Evolutionary conservation across 2,113 vertebrate species (phyloP).

Genomic region (Tachuris rubrigastra): DNA sequence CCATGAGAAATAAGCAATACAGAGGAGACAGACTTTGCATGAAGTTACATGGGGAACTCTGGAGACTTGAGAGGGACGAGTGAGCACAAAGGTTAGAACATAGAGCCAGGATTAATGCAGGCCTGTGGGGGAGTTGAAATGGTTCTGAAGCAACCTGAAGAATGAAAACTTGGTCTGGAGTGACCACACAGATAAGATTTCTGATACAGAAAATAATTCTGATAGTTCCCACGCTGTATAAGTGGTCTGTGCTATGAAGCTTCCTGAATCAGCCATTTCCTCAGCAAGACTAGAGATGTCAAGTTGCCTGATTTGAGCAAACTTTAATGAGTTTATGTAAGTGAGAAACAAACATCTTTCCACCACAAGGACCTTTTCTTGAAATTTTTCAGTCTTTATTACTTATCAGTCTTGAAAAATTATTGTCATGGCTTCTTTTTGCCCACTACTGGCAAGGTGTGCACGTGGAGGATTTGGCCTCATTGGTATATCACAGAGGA

Average conservation of each 20-base stretch:
- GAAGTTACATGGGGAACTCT: not conserved
- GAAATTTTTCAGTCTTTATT: not conserved
- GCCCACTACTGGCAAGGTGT: not conserved
- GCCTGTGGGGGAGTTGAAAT: not conserved
- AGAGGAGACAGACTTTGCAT: not conserved
- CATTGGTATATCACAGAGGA: not conserved
- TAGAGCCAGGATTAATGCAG: not conserved
- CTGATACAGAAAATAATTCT: not conserved
- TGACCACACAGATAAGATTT: not conserved
- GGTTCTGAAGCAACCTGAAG: not conserved
- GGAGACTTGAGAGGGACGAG: not conserved
- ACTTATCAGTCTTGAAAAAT: not conserved
- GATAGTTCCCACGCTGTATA: not conserved
- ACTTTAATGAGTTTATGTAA: not conserved
- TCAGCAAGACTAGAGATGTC: not conserved
- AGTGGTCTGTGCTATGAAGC: rapidly evolving
- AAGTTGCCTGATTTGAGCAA: not conserved
- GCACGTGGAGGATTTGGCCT: not conserved
- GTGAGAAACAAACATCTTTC: not conserved
- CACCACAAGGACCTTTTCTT: not conserved
- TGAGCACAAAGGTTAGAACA: not conserved
- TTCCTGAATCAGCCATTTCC: not conserved
- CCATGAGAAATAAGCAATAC: not conserved
- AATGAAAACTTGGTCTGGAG: not conserved
- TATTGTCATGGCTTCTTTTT: not conserved